phyloP scores from a whole-genome alignment of 2,888 invertebrate genomes.

The Sinohyriopsis cumingii region DNA sequence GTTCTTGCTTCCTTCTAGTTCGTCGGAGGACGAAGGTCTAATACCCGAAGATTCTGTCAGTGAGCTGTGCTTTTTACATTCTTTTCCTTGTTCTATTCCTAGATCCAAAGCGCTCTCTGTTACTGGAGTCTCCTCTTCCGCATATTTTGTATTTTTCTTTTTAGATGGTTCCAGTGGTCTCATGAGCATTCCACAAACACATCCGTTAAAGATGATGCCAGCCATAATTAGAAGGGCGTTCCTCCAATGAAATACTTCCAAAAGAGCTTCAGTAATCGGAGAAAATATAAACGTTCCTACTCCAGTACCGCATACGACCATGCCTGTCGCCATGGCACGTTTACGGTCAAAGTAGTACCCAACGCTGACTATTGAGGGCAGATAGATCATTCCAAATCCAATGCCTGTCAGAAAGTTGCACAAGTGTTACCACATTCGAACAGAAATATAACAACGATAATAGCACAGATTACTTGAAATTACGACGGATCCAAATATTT shows the following conservation, averaged over 20 bases:
- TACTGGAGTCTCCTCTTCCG: conserved; percentile 33
- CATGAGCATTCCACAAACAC: conserved; percentile 85
- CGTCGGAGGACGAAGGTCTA: conserved; percentile 3
- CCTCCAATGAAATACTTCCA: conserved; percentile 82
- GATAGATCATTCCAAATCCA: conserved; percentile 95
- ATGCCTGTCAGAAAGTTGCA: conserved; percentile 79
- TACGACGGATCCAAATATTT: too few species aligned
- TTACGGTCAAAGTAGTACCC: conserved; percentile 98
- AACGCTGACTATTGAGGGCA: conserved; percentile 94
- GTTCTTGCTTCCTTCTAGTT: too few species aligned
- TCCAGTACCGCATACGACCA: conserved; percentile 97
- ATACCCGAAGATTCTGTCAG: conserved; percentile 45
- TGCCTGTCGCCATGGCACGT: conserved; percentile 95
- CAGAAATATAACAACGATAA: conserved; percentile 20
- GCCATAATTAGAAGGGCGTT: conserved; percentile 81
- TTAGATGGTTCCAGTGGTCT: conserved; percentile 80
- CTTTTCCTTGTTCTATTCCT: conserved; percentile 57
- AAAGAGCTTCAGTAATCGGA: conserved; percentile 82
- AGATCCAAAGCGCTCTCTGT: conserved; percentile 64
- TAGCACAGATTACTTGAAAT: too few species aligned
- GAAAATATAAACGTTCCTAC: conserved; percentile 93
- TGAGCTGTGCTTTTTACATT: conserved; percentile 25
- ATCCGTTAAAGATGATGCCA: conserved; percentile 85
- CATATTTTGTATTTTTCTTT: conserved; percentile 24
- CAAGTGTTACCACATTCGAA: too few species aligned